Conservation (phyloP, 1,140 invertebrate species). For the Pseudomyrmex cubaensis region DNA sequence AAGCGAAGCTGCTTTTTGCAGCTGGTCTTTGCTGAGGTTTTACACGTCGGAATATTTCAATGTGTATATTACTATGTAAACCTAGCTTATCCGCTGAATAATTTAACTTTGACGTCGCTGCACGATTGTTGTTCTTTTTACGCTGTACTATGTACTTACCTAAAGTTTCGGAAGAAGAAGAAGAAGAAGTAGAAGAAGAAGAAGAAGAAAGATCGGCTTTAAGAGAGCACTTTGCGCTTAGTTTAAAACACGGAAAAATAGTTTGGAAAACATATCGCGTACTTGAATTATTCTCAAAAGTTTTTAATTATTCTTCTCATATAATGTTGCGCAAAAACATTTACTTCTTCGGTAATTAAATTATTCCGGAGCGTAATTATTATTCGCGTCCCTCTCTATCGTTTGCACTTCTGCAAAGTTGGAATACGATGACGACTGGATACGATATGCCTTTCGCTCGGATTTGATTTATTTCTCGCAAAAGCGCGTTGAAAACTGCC, state of each 20-base stretch:
- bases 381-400: too few species aligned
- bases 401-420: too few species aligned
- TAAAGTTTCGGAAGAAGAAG: neutral
- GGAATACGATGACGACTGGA: too few species aligned
- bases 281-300: too few species aligned
- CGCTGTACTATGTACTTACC: neutral
- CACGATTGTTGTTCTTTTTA: neutral
- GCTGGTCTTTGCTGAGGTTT: neutral
- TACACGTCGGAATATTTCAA: neutral
- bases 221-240: neutral
- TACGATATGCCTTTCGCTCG: neutral
- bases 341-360: too few species aligned
- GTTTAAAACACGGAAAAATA: neutral
- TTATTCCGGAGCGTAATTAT: too few species aligned
- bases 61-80: slow-evolving; percentile 1
- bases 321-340: too few species aligned
- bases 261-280: too few species aligned
- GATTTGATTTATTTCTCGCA: neutral
- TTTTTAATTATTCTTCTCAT: too few species aligned
- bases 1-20: slow-evolving; percentile 27
- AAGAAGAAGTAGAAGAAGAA: neutral
- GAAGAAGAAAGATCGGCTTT: neutral
- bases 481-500: neutral
- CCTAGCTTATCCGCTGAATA: slow-evolving; percentile 19
- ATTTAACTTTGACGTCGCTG: slow-evolving; percentile 9